Percentiles rank a stretch among this genome's conserved stretches.
These are phyloP conservation scores for Serripes groenlandicus DNA, from an alignment of 2,888 invertebrate species.

Conservation along the genomic window DNA sequence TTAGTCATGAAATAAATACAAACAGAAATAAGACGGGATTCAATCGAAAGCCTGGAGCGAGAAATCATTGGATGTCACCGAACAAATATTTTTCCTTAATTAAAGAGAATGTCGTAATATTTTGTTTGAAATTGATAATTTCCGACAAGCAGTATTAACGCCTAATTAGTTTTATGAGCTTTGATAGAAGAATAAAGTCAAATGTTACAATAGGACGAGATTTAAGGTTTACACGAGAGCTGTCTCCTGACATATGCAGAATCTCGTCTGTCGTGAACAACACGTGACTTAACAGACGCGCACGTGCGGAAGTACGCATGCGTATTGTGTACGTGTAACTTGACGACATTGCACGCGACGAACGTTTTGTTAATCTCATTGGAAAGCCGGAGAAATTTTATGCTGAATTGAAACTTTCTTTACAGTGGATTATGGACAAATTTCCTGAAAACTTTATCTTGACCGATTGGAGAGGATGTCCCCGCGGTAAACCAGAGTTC, in stretches of 20 bases:
- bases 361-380: slow-evolving; percentile 64
- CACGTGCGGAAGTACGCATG: slow-evolving; percentile 61
- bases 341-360: slow-evolving; percentile 59
- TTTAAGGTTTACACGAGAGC: slow-evolving; percentile 48
- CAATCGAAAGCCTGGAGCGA: no score
- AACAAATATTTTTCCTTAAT: slow-evolving; percentile 42
- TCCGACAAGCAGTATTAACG: slow-evolving; percentile 62
- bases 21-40: not conserved
- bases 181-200: slow-evolving; percentile 66
- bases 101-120: slow-evolving; percentile 54
- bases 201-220: slow-evolving; percentile 49
- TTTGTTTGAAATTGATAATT: slow-evolving; percentile 65
- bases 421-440: slow-evolving; percentile 44
- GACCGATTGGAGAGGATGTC: slow-evolving; percentile 1
- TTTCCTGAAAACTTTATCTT: slow-evolving; percentile 31
- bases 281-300: slow-evolving; percentile 60
- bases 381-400: slow-evolving; percentile 57
- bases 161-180: slow-evolving; percentile 69
- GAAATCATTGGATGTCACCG: slow-evolving; percentile 4
- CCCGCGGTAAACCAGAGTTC: slow-evolving; percentile 8
- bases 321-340: slow-evolving; percentile 58
- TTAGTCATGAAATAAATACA: not conserved
- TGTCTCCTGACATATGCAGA: slow-evolving; percentile 57
- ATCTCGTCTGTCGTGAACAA: slow-evolving; percentile 57
- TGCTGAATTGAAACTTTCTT: slow-evolving; percentile 61